Percentiles rank a stretch among this genome's conserved stretches.
Conservation (phyloP, 2,888 invertebrate genomes). For the Petrolisthes manimaculis region DNA sequence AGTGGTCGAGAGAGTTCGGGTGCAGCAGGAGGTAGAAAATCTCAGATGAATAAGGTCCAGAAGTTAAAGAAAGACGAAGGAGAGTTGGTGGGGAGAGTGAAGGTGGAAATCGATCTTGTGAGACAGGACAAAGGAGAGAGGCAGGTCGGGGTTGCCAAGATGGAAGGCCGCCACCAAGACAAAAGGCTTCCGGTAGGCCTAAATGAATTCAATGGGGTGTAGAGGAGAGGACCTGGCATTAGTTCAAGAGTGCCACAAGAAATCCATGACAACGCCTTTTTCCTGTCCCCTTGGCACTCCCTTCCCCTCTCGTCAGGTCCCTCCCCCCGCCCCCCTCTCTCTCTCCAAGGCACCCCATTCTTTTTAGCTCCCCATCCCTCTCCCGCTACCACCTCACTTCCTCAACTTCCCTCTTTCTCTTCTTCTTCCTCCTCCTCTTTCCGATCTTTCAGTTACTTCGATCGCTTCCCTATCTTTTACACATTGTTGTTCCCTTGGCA, state of each 20-base stretch:
- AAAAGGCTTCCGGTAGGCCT: slow-evolving; percentile 26
- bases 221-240: slow-evolving; percentile 25
- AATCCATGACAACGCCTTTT: not conserved
- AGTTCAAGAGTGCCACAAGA: slow-evolving; percentile 30
- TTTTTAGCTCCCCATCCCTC: slow-evolving; percentile 7
- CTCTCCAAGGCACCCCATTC: not conserved
- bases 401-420: not conserved
- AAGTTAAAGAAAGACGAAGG: no score
- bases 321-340: slow-evolving; percentile 19
- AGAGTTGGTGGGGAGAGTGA: not conserved
- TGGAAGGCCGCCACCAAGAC: slow-evolving; percentile 17
- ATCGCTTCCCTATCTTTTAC: no score
- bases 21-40: not conserved
- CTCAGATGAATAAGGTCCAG: not conserved
- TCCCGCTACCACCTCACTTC: not conserved
- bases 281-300: not conserved
- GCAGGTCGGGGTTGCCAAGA: not conserved
- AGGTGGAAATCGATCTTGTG: not conserved
- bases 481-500: no score
- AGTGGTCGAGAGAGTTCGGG: not conserved
- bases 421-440: not conserved
- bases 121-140: not conserved
- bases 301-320: slow-evolving; percentile 13
- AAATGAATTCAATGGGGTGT: slow-evolving; percentile 41
- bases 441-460: no score